Conservation (phyloP, 2,797 vertebrate genomes). For the Iguana delicatissima region DNA sequence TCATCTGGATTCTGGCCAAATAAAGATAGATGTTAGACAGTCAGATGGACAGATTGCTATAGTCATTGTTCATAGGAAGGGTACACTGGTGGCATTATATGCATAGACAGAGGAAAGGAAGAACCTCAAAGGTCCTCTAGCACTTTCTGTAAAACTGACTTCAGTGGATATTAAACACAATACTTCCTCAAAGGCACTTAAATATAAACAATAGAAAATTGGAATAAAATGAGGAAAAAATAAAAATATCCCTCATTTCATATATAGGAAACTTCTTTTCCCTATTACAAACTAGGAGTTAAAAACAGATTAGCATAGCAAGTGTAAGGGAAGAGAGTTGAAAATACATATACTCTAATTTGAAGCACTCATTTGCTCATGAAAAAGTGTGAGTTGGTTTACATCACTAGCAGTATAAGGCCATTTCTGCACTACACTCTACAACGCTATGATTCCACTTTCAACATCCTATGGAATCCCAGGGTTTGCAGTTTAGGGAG, state of each 20-base stretch:
- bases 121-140: neutral
- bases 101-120: neutral
- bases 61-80: neutral
- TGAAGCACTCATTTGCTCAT: neutral
- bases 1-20: too few relatives aligned
- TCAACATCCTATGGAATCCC: too few relatives aligned
- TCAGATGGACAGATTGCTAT: too few relatives aligned
- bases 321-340: neutral
- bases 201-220: neutral
- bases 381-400: neutral
- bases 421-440: too few relatives aligned
- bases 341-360: too few relatives aligned
- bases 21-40: too few relatives aligned
- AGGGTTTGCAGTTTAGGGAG: too few relatives aligned
- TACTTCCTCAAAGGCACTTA: neutral
- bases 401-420: neutral
- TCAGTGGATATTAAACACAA: neutral
- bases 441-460: too few relatives aligned
- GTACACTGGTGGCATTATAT: neutral
- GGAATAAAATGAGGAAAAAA: neutral
- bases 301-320: neutral
- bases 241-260: neutral
- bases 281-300: neutral
- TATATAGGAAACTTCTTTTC: neutral
- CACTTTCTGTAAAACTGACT: neutral